Percentiles rank a stretch among this genome's conserved stretches.
phyloP scores from a whole-genome alignment of 2,888 invertebrate species.

The Miltochrista miniata region DNA sequence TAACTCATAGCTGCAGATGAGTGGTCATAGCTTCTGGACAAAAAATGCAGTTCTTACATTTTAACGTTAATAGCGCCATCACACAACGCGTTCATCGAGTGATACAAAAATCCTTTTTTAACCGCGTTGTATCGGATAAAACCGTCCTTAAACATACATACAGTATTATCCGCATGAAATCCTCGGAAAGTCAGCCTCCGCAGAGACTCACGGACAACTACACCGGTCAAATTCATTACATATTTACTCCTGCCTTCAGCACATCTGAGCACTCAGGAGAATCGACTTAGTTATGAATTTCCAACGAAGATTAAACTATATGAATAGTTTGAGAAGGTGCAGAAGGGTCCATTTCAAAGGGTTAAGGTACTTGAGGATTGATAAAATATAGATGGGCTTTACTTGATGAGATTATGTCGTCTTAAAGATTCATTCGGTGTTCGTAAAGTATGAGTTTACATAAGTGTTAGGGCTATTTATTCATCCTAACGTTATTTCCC shows the following conservation, averaged over 20 bases:
- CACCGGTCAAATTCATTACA: slow-evolving; percentile 31
- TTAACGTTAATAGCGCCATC: too few species aligned
- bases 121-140: too few species aligned
- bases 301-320: slow-evolving; percentile 50
- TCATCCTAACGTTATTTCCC: too few species aligned
- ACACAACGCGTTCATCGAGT: not conserved
- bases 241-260: slow-evolving; percentile 28
- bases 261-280: slow-evolving; percentile 30
- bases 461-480: too few species aligned
- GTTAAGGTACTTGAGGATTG: slow-evolving; percentile 2
- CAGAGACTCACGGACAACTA: slow-evolving; percentile 13
- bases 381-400: slow-evolving; percentile 23
- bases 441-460: not conserved
- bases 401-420: slow-evolving; percentile 11
- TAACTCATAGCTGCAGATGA: too few species aligned
- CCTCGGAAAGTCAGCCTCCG: slow-evolving; percentile 7
- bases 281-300: slow-evolving; percentile 52
- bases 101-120: too few species aligned
- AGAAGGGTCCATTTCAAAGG: slow-evolving; percentile 16
- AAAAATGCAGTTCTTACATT: too few species aligned
- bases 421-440: not conserved
- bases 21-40: too few species aligned
- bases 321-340: slow-evolving; percentile 36
- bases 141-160: too few species aligned
- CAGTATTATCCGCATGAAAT: not conserved